Base-by-base conservation (phyloP, 1,140 invertebrate genomes). In the Caenorhabditis briggsae region DNA sequence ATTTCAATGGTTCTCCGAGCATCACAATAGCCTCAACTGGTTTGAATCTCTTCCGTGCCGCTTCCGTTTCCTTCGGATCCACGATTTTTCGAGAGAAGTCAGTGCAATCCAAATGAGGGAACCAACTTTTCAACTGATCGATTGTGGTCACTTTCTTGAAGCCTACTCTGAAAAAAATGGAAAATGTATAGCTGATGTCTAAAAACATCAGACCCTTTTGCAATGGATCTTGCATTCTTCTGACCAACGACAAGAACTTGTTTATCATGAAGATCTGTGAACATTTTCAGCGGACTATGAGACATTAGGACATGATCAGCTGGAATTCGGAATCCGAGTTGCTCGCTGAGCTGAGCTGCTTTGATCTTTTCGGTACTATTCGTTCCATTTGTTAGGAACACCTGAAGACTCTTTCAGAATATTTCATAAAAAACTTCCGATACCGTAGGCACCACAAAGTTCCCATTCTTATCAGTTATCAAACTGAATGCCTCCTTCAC, bases 201-300 rank as follows among this genome's bases (percentile, higher is more conserved):
- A n/a, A n/a, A n/a, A n/a, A n/a, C n/a, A 55, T 46, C 86, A 59
- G 91, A 93, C 93, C 92, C 92, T 89, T 93, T 92, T 12, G 95
- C 95, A 87, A 95, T 95, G 89, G 95, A 94, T 83, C 91, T 92
- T 12, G 95, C 92, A 18, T 94, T 94, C 16, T 95, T 95, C 91
- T 95, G 95, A n/a, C 95, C 95, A 23, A 94, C 95, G 70, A 95
- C 94, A 0, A 95, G 91, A 9, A 95, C 93, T 88, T 94, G 94
- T 89, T 95, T 95, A 87, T 95, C 91, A 88, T 95, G 94, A 91
- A 94, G 95, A 84, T 94, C 92, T 12, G 89, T 91, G 86, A 95
- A 95, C 92, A 95, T 94, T 91, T 93, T 93, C 12, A 95, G 91
- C 0, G 95, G 95, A 85, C 95, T 95, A 90, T 95, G 95, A 2